These are phyloP conservation scores for Sander vitreus DNA, from an alignment of 2,113 vertebrate genomes.

Conservation along the genomic window DNA sequence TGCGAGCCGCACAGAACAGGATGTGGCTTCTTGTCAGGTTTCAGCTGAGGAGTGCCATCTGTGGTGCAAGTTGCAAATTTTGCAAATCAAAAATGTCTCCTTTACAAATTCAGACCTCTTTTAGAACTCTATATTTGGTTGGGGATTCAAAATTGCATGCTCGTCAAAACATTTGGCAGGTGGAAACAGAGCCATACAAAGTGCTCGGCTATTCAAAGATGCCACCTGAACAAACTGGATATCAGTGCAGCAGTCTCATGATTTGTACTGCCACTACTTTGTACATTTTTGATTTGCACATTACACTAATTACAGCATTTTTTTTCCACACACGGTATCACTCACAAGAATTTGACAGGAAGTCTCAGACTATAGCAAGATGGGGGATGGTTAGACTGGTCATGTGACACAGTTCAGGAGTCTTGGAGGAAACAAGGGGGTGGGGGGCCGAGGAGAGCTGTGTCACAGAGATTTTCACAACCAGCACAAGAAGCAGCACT, in stretches of 20 bases:
- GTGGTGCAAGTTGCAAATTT: conserved; percentile 22
- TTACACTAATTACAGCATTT: neutral
- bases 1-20: conserved; percentile 27
- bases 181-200: neutral
- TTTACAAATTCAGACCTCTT: neutral
- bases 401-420: conserved; percentile 73
- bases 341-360: conserved; percentile 67
- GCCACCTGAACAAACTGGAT: neutral
- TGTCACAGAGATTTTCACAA: conserved; percentile 71
- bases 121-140: neutral
- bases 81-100: neutral
- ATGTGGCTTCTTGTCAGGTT: conserved; percentile 39
- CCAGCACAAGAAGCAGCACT: conserved; percentile 49
- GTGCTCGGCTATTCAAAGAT: neutral
- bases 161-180: neutral
- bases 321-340: conserved; percentile 11
- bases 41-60: neutral
- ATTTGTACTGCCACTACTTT: neutral
- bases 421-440: conserved; percentile 75
- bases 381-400: conserved; percentile 65
- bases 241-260: neutral
- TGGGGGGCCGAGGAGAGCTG: conserved; percentile 20
- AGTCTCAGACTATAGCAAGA: conserved; percentile 63
- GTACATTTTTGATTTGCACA: no score
- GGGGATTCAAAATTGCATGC: neutral